These are phyloP conservation scores for Hypercompe scribonia DNA, from an alignment of 2,888 invertebrate genomes.

Conservation along the genomic window DNA sequence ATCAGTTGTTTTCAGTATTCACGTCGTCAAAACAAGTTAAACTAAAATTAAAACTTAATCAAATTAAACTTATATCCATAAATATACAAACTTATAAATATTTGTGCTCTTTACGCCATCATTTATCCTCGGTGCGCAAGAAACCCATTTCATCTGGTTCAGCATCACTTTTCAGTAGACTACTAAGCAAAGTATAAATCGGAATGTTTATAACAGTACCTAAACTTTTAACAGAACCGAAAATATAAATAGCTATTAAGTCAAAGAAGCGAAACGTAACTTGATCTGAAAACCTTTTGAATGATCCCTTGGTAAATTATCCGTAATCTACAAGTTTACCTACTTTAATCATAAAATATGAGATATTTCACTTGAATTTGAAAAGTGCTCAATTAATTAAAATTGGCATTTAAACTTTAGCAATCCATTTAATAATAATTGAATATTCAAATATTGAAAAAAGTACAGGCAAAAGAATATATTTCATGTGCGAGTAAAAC, in stretches of 20 bases:
- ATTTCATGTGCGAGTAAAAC: slow-evolving; percentile 1
- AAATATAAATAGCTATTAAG: slow-evolving; percentile 28
- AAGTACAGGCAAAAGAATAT: background rate
- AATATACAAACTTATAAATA: too few relatives aligned
- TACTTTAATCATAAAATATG: slow-evolving; percentile 8
- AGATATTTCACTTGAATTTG: slow-evolving; percentile 1
- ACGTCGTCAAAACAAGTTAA: too few relatives aligned
- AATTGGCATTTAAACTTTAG: background rate
- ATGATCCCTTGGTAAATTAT: slow-evolving; percentile 29
- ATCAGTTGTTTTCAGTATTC: too few relatives aligned
- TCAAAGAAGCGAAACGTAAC: slow-evolving; percentile 46
- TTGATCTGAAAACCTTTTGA: slow-evolving; percentile 39
- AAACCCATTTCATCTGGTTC: too few relatives aligned
- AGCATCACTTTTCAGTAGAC: too few relatives aligned
- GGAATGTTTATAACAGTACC: too few relatives aligned
- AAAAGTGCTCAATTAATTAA: background rate
- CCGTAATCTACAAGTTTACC: slow-evolving; percentile 20
- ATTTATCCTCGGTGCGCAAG: too few relatives aligned
- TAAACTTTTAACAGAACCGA: background rate
- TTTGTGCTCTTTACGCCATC: too few relatives aligned
- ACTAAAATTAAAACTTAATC: too few relatives aligned
- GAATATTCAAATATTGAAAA: background rate
- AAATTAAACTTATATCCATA: too few relatives aligned
- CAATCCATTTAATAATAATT: background rate
- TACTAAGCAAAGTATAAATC: background rate